phyloP scores from a whole-genome alignment of 2,113 vertebrate species.

The Plecotus auritus region DNA sequence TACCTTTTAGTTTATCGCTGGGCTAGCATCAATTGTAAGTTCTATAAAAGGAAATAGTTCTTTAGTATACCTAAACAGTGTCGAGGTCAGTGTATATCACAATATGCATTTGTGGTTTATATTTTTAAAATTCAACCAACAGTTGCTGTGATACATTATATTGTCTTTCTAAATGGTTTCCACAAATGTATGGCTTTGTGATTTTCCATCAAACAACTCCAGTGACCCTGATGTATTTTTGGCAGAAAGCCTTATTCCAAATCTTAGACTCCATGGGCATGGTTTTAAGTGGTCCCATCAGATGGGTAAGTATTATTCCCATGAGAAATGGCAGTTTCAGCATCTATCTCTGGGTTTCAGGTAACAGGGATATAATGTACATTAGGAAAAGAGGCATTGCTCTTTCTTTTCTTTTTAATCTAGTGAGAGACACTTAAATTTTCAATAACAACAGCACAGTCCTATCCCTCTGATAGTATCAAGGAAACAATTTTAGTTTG shows the following conservation, averaged over 20 bases:
- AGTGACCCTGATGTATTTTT: not conserved
- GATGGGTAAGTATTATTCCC: not conserved
- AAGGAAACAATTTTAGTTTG: constrained; percentile 41
- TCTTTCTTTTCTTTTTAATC: constrained; percentile 3
- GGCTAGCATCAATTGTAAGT: constrained; percentile 6
- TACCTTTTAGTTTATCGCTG: constrained; percentile 20
- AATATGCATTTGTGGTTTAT: constrained; percentile 33
- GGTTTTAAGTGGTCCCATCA: constrained; percentile 9
- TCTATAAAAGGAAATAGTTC: constrained; percentile 29
- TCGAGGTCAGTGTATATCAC: constrained; percentile 1
- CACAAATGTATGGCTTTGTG: not conserved
- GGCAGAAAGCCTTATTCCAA: not conserved
- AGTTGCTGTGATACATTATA: constrained; percentile 16
- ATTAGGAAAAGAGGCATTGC: not conserved
- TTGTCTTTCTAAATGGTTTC: constrained; percentile 45
- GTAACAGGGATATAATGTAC: constrained; percentile 23
- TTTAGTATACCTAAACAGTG: constrained; percentile 46
- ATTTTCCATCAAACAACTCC: not conserved
- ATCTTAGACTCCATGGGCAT: constrained; percentile 8
- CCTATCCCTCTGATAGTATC: constrained; percentile 34
- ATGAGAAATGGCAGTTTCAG: not conserved
- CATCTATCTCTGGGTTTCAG: not conserved
- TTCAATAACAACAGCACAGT: not conserved
- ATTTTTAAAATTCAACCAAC: constrained; percentile 33
- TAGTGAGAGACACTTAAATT: constrained; percentile 10